Base-by-base conservation (phyloP, 2,888 invertebrate genomes). In the Oligia fasciuncula region DNA sequence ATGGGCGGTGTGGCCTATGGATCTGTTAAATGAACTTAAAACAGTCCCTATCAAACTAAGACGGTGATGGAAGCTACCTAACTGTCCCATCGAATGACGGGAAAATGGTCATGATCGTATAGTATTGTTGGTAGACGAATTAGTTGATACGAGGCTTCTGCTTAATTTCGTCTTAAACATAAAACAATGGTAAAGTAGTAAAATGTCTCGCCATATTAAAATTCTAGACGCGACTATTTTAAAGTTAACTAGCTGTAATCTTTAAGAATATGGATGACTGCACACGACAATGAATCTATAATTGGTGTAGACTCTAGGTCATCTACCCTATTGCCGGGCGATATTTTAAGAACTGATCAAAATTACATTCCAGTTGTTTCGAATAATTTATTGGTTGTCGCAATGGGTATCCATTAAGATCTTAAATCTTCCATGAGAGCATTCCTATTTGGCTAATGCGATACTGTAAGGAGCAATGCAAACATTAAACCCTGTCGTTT, bases 261-360 rank as follows among this genome's bases (percentile, higher is more conserved):
- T 67, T 2, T 74, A 13, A 82, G 14, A 84, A 85, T 82, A 84
- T 72, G 83, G 19, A 84, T 85, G 84, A 84, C 78, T 83, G 72
- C 54, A 66, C 51, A 46, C 23, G 23, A 77, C 77, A 68, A 77
- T 85, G 83, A 73, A 73, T 81, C 77, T 85, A 66, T 73, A 79
- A 66, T 57, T 57, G 62, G 11, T 40, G 40, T 65, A 65, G 29
- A 72, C 60, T 65, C 49, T 49, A 49, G 84, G 80, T 85, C 87
- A 35, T 73, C 40, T 73, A 87, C 81, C 74, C 63, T 70, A 69
- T 71, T 49, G 40, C 69, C 40, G 54, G 13, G 19, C 17, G 77
- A 74, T 87, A 87, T 85, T 85, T 87, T 85, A 77, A 67, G 81
- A 81, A 57, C 62, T 80, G 79, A 74, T 76, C 72, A 49, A 80